Conservation (phyloP, 1,140 invertebrate genomes). For the Meloidogyne exigua region DNA sequence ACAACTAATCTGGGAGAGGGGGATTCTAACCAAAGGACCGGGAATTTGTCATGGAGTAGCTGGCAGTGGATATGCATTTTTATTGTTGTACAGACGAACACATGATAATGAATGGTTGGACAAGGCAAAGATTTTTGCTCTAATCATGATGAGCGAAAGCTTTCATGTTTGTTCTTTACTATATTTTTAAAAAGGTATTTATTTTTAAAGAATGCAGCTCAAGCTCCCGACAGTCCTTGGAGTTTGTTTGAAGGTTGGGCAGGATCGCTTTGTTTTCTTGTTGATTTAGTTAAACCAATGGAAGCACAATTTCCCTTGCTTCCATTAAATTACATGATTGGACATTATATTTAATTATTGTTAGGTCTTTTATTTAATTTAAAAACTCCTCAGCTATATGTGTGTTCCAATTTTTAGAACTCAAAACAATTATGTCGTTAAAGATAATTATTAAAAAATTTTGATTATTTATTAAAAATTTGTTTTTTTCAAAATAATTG, state of each 20-base stretch:
- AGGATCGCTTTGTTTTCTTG: constrained; percentile 79
- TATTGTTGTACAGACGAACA: constrained; percentile 78
- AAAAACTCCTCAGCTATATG: no score
- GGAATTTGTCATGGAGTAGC: constrained; percentile 82
- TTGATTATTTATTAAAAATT: no score
- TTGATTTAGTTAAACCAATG: constrained; percentile 75
- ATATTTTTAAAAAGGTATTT: constrained; percentile 17
- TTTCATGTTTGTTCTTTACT: background rate
- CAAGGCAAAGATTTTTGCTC: constrained; percentile 76
- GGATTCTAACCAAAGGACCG: constrained; percentile 34
- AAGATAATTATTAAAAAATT: no score
- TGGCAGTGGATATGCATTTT: constrained; percentile 84
- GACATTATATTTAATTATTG: no score
- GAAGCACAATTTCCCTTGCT: constrained; percentile 81
- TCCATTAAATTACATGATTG: constrained; percentile 53
- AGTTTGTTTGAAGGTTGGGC: constrained; percentile 82
- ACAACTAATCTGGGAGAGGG: constrained; percentile 48
- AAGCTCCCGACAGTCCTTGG: constrained; percentile 78
- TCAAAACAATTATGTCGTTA: no score
- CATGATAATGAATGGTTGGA: constrained; percentile 70
- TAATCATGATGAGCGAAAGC: constrained; percentile 71
- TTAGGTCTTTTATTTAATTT: no score
- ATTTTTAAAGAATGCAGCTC: constrained; percentile 42
- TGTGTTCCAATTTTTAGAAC: no score
- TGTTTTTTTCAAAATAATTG: no score